A percentile compares a stretch with the other conserved stretches of the same genome.
Conservation (phyloP, 2,113 vertebrate genomes). For the Percina caprodes region DNA sequence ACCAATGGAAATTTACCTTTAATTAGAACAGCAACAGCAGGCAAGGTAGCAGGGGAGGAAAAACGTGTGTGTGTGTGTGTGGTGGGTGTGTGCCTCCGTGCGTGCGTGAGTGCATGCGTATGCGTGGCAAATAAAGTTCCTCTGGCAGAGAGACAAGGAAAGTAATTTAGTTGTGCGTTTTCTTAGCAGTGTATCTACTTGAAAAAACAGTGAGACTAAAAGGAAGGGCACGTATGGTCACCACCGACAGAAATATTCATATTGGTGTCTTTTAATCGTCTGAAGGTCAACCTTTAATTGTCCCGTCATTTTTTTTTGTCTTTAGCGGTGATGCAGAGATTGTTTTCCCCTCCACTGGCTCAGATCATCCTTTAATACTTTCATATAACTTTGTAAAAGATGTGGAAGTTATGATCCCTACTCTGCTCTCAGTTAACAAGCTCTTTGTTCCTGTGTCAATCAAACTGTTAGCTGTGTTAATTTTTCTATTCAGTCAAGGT, state of each 20-base stretch:
- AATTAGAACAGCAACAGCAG: constrained; percentile 65
- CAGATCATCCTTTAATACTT: constrained; percentile 17
- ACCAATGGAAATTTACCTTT: constrained; percentile 45
- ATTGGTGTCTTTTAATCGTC: background rate
- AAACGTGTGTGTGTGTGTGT: background rate
- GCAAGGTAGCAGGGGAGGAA: constrained; percentile 6
- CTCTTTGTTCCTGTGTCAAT: constrained; percentile 28
- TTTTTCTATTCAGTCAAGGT: background rate
- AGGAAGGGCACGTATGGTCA: background rate
- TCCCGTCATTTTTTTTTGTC: background rate
- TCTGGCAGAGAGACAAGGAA: background rate
- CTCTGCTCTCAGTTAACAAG: constrained; percentile 18
- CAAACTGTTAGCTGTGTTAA: background rate
- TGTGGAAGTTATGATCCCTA: background rate
- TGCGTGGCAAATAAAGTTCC: background rate
- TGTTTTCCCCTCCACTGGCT: constrained; percentile 32
- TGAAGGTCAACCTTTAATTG: background rate
- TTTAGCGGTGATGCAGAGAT: background rate
- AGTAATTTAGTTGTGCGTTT: background rate
- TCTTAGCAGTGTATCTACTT: background rate
- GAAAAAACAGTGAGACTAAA: background rate
- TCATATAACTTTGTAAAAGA: constrained; percentile 22
- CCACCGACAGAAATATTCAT: background rate
- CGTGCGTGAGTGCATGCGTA: background rate
- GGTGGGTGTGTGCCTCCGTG: background rate